A percentile compares a stretch with the other conserved stretches of the same genome.
Conservation (phyloP, 2,113 vertebrate species). For the Sander lucioperca region DNA sequence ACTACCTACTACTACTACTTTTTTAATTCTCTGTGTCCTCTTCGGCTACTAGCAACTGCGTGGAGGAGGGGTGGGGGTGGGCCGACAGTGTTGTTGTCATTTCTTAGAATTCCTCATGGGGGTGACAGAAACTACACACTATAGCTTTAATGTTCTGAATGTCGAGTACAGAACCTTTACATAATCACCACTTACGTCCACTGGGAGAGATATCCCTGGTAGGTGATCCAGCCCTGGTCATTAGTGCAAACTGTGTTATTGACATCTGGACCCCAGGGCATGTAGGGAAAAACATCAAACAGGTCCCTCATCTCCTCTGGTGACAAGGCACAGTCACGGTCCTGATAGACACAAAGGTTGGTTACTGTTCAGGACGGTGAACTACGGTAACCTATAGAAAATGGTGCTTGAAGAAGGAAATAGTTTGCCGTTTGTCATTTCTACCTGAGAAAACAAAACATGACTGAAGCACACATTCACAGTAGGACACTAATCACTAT, state of each 20-base stretch:
- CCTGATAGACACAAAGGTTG: conserved; percentile 81
- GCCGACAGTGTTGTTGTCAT: too few relatives aligned
- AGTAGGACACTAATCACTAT: conserved; percentile 17
- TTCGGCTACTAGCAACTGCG: too few relatives aligned
- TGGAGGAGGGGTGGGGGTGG: too few relatives aligned
- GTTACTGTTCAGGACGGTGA: not conserved
- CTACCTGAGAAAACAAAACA: conserved; percentile 24
- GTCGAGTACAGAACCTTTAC: not conserved
- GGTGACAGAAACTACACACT: too few relatives aligned
- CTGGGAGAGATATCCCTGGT: conserved; percentile 98
- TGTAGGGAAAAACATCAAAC: conserved; percentile 97
- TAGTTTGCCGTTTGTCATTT: not conserved
- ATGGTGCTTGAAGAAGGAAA: not conserved
- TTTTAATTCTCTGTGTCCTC: too few relatives aligned
- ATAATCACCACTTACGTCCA: conserved; percentile 91
- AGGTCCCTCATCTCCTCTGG: conserved; percentile 94
- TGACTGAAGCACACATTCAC: not conserved
- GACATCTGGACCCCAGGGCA: conserved; percentile 97
- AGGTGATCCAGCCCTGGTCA: conserved; percentile 96
- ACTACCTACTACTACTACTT: too few relatives aligned
- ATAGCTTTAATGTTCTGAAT: too few relatives aligned
- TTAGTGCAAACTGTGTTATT: conserved; percentile 97
- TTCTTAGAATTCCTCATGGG: too few relatives aligned
- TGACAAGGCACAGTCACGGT: conserved; percentile 95
- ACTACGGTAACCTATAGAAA: not conserved